phyloP scores from a whole-genome alignment of 1,140 invertebrate species.

The Cherax destructor region DNA sequence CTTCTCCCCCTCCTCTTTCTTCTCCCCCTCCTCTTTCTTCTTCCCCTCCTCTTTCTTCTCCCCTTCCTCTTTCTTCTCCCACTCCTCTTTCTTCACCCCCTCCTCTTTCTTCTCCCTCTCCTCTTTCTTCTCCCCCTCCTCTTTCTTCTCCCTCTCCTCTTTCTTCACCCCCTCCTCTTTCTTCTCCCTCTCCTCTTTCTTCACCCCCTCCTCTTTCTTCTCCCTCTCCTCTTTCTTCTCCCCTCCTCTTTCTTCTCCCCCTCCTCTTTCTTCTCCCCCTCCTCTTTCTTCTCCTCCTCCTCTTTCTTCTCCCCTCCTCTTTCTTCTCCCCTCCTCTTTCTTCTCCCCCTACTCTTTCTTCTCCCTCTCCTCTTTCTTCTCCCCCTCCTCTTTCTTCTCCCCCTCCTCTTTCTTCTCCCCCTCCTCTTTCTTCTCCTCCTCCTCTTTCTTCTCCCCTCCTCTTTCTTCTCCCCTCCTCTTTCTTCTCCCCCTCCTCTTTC shows the following conservation, averaged over 20 bases:
- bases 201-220: not conserved
- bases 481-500: not conserved
- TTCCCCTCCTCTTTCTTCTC: not conserved
- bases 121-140: conserved; percentile 3
- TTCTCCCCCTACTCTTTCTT: not conserved
- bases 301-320: not conserved
- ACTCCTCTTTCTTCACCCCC: not conserved
- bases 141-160: not conserved
- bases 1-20: not conserved
- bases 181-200: no score
- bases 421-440: not conserved
- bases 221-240: not conserved
- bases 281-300: not conserved
- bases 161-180: no score
- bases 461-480: no score
- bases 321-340: not conserved
- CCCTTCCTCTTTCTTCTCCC: no score
- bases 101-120: conserved; percentile 2
- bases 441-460: not conserved
- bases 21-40: not conserved
- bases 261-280: not conserved
- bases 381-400: no score
- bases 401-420: not conserved
- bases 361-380: not conserved
- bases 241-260: not conserved